Percentiles rank a stretch among this genome's conserved stretches.
phyloP scores from a whole-genome alignment of 2,797 vertebrate genomes.

The Platalea minor region DNA sequence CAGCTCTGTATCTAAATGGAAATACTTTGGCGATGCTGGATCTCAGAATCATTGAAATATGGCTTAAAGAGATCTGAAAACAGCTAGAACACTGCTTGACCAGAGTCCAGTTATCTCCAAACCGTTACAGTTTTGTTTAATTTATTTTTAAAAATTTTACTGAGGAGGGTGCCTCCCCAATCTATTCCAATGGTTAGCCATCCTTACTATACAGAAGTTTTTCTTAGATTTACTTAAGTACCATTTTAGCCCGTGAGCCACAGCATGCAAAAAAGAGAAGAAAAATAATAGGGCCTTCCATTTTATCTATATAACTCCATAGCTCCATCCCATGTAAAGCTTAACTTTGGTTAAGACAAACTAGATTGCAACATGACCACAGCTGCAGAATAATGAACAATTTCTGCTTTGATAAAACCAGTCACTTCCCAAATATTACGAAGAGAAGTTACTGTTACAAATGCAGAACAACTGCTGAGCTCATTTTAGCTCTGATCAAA shows the following conservation, averaged over 20 bases:
- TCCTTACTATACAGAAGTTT: not conserved
- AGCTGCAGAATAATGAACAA: not conserved
- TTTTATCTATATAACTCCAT: not conserved
- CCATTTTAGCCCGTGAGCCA: not conserved
- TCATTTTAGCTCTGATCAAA: conserved; percentile 26
- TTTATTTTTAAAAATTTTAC: not conserved
- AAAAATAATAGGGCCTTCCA: not conserved
- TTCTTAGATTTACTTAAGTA: not conserved
- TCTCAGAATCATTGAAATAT: not conserved
- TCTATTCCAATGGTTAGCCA: not conserved
- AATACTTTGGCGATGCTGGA: not conserved
- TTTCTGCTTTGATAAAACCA: not conserved
- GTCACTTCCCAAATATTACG: not conserved
- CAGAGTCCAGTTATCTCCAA: not conserved
- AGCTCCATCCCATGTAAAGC: not conserved
- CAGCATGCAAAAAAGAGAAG: not conserved
- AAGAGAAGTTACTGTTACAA: not conserved
- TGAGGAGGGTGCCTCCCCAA: not conserved
- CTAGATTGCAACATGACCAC: not conserved
- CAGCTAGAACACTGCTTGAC: not conserved
- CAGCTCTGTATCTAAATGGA: not conserved
- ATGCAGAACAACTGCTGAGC: not conserved
- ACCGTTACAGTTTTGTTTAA: not conserved
- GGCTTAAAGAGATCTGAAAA: not conserved
- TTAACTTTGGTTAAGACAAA: not conserved